Evolutionary conservation across 2,113 vertebrate genomes (phyloP).

Genomic region (Chaetops frenatus): DNA sequence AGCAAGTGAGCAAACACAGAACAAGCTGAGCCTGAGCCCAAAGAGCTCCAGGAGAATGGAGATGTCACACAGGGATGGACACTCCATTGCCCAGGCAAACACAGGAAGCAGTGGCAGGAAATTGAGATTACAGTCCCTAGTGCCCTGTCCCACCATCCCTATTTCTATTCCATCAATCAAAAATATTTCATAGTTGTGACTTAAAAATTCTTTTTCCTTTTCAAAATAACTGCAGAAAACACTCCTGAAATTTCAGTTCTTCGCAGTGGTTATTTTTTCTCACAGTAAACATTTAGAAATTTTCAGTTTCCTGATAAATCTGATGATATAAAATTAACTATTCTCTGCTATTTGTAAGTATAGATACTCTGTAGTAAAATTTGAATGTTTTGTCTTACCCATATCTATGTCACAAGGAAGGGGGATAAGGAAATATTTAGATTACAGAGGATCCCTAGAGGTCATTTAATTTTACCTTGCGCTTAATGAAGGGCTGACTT

Average conservation of each 20-base stretch:
- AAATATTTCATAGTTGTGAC: neutral
- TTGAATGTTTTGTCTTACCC: neutral
- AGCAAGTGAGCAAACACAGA: neutral
- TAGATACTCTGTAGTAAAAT: neutral
- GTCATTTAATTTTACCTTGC: neutral
- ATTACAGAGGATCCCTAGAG: neutral
- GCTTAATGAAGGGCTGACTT: neutral
- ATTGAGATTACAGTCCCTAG: neutral
- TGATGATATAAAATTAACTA: neutral
- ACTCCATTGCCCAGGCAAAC: neutral
- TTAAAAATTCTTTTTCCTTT: neutral
- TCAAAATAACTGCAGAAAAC: neutral
- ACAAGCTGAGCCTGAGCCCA: neutral
- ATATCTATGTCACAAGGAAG: neutral
- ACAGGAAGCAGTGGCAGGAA: neutral
- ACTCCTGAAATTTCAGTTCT: neutral
- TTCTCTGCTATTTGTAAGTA: neutral
- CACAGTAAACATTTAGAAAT: neutral
- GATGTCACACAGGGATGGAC: neutral
- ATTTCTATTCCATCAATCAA: neutral
- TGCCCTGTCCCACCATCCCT: neutral
- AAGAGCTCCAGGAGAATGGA: neutral
- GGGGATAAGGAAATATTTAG: neutral
- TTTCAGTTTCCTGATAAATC: neutral
- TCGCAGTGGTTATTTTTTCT: neutral